These are phyloP conservation scores for Vandiemenella viatica DNA, from an alignment of 2,888 invertebrate species.

Conservation along the genomic window DNA sequence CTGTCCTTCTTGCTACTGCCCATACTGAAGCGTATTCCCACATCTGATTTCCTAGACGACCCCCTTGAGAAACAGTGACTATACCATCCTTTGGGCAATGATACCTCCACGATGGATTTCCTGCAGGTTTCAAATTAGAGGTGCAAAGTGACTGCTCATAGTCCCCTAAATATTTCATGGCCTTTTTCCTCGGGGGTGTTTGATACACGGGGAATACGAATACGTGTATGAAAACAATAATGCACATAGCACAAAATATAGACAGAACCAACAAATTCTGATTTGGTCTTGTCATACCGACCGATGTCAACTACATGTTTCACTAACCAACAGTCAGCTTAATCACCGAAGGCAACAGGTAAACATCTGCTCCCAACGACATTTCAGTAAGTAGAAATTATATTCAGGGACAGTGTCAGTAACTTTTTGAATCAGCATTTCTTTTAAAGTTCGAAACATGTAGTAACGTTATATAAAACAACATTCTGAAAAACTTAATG, in stretches of 20 bases:
- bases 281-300: conserved; percentile 25
- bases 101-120: conserved; percentile 20
- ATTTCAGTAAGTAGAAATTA: too few species aligned
- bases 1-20: conserved; percentile 32
- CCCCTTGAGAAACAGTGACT: conserved; percentile 32
- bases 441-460: too few species aligned
- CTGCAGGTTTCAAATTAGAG: conserved; percentile 28
- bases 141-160: conserved; percentile 39
- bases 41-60: conserved; percentile 33
- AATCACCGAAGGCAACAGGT: too few species aligned
- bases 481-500: too few species aligned
- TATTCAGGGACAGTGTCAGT: too few species aligned
- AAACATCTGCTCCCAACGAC: too few species aligned
- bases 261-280: conserved; percentile 42
- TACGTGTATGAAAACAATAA: conserved; percentile 41
- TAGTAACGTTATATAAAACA: too few species aligned
- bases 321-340: background rate
- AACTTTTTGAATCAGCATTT: too few species aligned
- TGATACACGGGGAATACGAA: conserved; percentile 42
- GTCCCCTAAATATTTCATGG: conserved; percentile 29
- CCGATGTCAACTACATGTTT: background rate
- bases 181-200: conserved; percentile 26
- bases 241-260: conserved; percentile 39
- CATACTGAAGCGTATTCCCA: conserved; percentile 37
- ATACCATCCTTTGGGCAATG: conserved; percentile 32